Evolutionary conservation across 2,113 vertebrate genomes (phyloP).

Genomic region (Hemiprocne comata): DNA sequence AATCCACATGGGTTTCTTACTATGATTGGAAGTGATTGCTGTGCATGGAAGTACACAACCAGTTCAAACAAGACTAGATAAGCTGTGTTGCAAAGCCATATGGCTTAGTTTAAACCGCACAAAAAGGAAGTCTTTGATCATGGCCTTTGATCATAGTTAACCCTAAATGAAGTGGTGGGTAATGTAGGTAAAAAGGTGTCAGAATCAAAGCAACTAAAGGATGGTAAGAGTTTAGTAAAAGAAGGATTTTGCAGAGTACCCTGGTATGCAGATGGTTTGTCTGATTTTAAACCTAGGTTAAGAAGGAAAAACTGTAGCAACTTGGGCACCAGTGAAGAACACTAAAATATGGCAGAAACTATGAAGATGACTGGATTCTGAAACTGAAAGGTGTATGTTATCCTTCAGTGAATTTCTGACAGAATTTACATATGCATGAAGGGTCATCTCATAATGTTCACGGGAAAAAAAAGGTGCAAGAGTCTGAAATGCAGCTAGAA

Average conservation of each 20-base stretch:
- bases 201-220: conserved; percentile 29
- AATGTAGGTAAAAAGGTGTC: conserved; percentile 64
- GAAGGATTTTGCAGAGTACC: neutral
- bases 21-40: conserved; percentile 56
- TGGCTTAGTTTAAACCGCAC: conserved; percentile 66
- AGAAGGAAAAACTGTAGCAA: neutral
- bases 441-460: conserved; percentile 58
- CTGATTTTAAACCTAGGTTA: neutral
- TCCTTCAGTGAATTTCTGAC: conserved; percentile 66
- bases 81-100: conserved; percentile 61
- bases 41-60: conserved; percentile 24
- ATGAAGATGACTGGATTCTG: conserved; percentile 21
- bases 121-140: conserved; percentile 69
- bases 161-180: conserved; percentile 61
- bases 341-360: conserved; percentile 40
- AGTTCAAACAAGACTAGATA: conserved; percentile 72
- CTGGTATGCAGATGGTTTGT: conserved; percentile 24
- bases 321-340: conserved; percentile 1
- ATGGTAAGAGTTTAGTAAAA: conserved; percentile 13
- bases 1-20: conserved; percentile 49
- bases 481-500: conserved; percentile 45
- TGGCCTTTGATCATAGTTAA: conserved; percentile 66
- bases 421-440: conserved; percentile 68
- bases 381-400: conserved; percentile 52
- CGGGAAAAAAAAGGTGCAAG: neutral